phyloP scores from a whole-genome alignment of 1,140 invertebrate genomes.

The Brachionus sp. region DNA sequence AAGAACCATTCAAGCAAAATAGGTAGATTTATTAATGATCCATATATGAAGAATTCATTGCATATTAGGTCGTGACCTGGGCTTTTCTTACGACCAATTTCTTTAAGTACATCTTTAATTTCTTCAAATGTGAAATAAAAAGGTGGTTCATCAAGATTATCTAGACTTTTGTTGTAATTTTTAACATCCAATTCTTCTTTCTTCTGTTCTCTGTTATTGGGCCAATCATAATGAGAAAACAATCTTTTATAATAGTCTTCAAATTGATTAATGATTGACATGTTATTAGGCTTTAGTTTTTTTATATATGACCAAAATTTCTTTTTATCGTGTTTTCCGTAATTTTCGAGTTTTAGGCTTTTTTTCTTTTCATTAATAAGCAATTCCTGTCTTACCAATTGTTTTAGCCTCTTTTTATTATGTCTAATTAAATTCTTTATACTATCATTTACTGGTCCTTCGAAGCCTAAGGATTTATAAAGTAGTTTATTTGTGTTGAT shows the following conservation, averaged over 20 bases:
- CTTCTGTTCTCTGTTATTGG: no score
- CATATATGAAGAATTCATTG: no score
- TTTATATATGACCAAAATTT: neutral
- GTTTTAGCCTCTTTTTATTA: neutral
- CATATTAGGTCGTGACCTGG: no score
- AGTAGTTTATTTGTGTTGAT: neutral
- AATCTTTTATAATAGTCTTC: neutral
- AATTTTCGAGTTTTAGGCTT: neutral
- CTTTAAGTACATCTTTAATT: neutral
- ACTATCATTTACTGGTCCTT: neutral
- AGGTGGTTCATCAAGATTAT: neutral
- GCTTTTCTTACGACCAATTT: no score
- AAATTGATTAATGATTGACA: neutral
- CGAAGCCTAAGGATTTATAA: neutral
- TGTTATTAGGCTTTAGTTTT: neutral
- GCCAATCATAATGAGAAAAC: neutral
- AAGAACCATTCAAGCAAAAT: no score
- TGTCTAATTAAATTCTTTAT: neutral
- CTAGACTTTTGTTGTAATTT: neutral
- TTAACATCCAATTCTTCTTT: neutral
- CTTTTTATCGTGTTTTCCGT: neutral
- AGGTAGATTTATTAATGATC: no score
- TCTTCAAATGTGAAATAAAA: neutral
- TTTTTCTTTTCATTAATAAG: neutral
- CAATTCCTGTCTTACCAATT: neutral